phyloP scores from a whole-genome alignment of 2,797 vertebrate genomes.

The Chaetophractus vellerosus region DNA sequence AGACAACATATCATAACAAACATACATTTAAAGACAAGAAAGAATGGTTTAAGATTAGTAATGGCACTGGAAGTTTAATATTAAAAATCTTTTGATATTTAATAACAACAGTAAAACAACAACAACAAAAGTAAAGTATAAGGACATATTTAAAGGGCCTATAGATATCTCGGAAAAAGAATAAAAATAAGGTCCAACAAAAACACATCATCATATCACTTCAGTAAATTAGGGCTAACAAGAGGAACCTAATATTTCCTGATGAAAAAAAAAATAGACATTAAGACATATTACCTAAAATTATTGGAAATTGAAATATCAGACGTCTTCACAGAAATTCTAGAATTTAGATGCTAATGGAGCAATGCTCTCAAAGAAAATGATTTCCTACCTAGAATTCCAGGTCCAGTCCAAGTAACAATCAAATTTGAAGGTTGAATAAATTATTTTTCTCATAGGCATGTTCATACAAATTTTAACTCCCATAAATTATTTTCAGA shows the following conservation, averaged over 20 bases:
- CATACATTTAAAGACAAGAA: neutral
- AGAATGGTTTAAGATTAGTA: neutral
- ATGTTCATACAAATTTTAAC: neutral
- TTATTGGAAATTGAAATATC: neutral
- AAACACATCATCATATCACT: neutral
- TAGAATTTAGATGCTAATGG: neutral
- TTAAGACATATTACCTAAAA: neutral
- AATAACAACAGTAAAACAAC: neutral
- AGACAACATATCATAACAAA: neutral
- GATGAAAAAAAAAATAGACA: neutral
- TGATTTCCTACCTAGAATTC: neutral
- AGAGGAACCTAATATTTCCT: neutral
- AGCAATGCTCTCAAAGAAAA: neutral
- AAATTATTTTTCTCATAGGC: neutral
- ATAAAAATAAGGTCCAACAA: neutral
- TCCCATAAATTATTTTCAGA: slow-evolving; percentile 30
- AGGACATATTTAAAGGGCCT: neutral
- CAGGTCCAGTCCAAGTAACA: neutral
- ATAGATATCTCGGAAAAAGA: neutral
- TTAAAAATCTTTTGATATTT: neutral
- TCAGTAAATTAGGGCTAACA: neutral
- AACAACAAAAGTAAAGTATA: neutral
- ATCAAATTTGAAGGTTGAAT: neutral
- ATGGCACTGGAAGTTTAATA: neutral
- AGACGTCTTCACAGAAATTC: neutral